Conservation (phyloP, 2,888 invertebrate genomes). For the Dicyrtomina minuta region DNA sequence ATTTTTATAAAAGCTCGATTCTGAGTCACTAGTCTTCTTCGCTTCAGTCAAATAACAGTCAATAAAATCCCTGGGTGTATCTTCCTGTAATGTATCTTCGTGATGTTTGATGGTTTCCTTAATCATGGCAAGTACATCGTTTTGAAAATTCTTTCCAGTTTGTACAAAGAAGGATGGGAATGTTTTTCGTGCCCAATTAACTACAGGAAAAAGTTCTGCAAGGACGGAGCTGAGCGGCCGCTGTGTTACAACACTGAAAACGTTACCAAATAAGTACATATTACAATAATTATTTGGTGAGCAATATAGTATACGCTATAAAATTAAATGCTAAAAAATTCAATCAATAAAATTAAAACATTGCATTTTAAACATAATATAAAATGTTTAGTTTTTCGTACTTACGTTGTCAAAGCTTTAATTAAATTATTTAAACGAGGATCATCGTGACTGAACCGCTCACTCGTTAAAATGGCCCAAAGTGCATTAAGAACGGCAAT, state of each 20-base stretch:
- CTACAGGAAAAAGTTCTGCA: slow-evolving; percentile 40
- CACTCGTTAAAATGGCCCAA: slow-evolving; percentile 44
- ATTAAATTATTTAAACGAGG: slow-evolving; percentile 41
- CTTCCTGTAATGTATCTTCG: slow-evolving; percentile 39
- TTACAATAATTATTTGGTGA: background rate
- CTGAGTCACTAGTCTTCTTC: slow-evolving; percentile 32
- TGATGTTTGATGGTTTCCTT: slow-evolving; percentile 40
- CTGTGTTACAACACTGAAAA: slow-evolving; percentile 16
- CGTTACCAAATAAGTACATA: background rate
- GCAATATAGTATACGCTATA: background rate
- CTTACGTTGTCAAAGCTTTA: slow-evolving; percentile 42
- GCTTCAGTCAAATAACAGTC: slow-evolving; percentile 47
- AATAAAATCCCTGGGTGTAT: slow-evolving; percentile 46
- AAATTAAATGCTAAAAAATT: slow-evolving; percentile 11
- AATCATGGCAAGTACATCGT: slow-evolving; percentile 38
- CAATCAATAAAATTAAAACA: slow-evolving; percentile 2
- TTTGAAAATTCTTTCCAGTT: slow-evolving; percentile 33
- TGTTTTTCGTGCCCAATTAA: slow-evolving; percentile 25
- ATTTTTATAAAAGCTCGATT: slow-evolving; percentile 33
- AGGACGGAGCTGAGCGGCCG: slow-evolving; percentile 20
- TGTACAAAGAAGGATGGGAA: slow-evolving; percentile 33
- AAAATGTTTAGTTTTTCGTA: background rate
- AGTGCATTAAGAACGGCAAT: slow-evolving; percentile 48
- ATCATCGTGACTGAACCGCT: slow-evolving; percentile 46
- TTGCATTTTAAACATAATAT: slow-evolving; percentile 2